phyloP scores from a whole-genome alignment of 2,113 vertebrate genomes.

The Eidolon helvum region DNA sequence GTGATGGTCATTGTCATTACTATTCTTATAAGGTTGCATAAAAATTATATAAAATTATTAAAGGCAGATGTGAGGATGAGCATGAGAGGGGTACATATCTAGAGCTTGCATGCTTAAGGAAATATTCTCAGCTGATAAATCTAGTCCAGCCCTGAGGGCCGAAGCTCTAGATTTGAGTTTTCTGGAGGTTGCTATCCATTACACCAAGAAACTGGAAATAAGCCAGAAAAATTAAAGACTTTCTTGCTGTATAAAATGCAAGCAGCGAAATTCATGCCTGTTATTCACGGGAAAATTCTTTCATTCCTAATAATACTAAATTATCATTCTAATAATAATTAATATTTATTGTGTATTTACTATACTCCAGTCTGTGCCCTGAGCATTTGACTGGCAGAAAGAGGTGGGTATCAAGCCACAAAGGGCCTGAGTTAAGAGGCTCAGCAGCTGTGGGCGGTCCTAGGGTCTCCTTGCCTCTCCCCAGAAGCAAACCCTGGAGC shows the following conservation, averaged over 20 bases:
- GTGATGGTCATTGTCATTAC: not conserved
- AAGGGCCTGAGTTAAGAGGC: not conserved
- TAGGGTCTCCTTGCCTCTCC: not conserved
- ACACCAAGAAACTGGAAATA: not conserved
- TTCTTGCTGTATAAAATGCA: not conserved
- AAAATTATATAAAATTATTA: no score
- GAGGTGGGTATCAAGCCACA: not conserved
- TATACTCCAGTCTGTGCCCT: not conserved
- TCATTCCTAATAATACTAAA: not conserved
- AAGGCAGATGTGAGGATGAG: not conserved
- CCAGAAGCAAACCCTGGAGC: not conserved
- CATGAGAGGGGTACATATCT: not conserved
- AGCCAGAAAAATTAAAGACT: not conserved
- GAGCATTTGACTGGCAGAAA: not conserved
- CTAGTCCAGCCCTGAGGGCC: no score
- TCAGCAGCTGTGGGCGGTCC: accelerated
- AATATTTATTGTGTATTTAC: not conserved
- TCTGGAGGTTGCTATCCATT: not conserved
- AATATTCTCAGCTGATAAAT: not conserved
- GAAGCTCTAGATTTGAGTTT: not conserved
- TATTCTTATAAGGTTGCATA: no score
- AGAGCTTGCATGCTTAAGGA: not conserved
- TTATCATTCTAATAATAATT: not conserved
- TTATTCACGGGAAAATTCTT: not conserved
- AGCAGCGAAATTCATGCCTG: not conserved